A percentile compares a stretch with the other conserved stretches of the same genome.
phyloP scores from a whole-genome alignment of 2,113 vertebrate genomes.

The Pyrgilauda ruficollis region DNA sequence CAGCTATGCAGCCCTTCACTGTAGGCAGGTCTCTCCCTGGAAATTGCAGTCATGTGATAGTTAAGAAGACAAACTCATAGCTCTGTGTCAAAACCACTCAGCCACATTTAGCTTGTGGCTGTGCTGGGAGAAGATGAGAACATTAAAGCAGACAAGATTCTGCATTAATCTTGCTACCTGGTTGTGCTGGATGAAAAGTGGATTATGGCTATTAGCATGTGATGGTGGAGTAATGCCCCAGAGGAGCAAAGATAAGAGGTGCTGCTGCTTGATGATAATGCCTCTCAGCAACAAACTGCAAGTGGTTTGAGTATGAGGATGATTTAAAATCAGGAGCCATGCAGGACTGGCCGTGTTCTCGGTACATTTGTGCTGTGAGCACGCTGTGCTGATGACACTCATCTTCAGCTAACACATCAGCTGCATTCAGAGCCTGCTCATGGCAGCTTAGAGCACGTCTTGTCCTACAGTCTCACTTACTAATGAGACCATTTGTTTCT shows the following conservation, averaged over 20 bases:
- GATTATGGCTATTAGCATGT: background rate
- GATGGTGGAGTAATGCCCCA: background rate
- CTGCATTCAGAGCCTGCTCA: background rate
- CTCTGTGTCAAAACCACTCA: background rate
- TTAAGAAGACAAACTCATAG: background rate
- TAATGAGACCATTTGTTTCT: constrained; percentile 33
- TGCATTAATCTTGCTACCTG: background rate
- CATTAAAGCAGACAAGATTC: background rate
- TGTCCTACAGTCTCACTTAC: background rate
- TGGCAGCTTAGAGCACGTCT: background rate
- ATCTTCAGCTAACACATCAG: constrained; percentile 36
- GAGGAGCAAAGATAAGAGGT: background rate
- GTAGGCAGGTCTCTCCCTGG: background rate
- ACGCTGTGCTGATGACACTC: background rate
- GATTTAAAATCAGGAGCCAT: constrained; percentile 13
- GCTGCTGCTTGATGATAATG: background rate
- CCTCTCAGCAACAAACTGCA: background rate
- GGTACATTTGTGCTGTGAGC: constrained; percentile 12
- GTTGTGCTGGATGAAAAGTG: background rate
- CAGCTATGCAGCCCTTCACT: background rate
- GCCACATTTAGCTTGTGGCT: background rate
- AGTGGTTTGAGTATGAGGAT: background rate
- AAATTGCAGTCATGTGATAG: background rate
- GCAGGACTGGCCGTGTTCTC: background rate
- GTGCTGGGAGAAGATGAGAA: background rate